A percentile compares a stretch with the other conserved stretches of the same genome.
These are phyloP conservation scores for Catocala sponsa DNA, from an alignment of 2,888 invertebrate species.

Conservation along the genomic window DNA sequence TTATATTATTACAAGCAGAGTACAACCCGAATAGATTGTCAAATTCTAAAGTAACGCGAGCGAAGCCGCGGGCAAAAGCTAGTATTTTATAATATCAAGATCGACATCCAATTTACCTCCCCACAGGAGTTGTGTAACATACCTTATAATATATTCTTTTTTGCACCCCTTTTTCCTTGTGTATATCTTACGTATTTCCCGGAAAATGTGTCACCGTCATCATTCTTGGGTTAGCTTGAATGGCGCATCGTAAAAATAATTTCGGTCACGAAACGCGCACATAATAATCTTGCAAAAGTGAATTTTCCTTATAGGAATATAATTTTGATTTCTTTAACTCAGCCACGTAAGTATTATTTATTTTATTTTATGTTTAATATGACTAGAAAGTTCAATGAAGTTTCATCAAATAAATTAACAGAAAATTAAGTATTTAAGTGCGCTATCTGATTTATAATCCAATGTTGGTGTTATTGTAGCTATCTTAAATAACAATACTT, in stretches of 20 bases:
- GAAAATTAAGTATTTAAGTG: no score
- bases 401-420: no score
- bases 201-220: slow-evolving; percentile 19
- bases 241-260: slow-evolving; percentile 35
- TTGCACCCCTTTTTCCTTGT: neutral
- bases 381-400: neutral
- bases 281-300: slow-evolving; percentile 23
- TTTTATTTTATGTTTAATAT: neutral
- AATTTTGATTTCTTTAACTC: neutral
- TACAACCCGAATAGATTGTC: no score
- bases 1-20: no score
- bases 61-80: no score
- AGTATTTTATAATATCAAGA: no score
- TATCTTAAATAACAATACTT: no score
- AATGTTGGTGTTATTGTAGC: no score
- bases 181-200: slow-evolving; percentile 2
- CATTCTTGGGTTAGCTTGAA: slow-evolving; percentile 30
- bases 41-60: no score
- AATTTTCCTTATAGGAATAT: slow-evolving; percentile 8
- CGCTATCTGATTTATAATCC: no score
- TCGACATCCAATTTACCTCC: no score
- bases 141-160: neutral
- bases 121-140: neutral
- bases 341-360: neutral
- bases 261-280: slow-evolving; percentile 34